Conservation (phyloP, 1,140 invertebrate genomes). For the Bombus cullumanus region DNA sequence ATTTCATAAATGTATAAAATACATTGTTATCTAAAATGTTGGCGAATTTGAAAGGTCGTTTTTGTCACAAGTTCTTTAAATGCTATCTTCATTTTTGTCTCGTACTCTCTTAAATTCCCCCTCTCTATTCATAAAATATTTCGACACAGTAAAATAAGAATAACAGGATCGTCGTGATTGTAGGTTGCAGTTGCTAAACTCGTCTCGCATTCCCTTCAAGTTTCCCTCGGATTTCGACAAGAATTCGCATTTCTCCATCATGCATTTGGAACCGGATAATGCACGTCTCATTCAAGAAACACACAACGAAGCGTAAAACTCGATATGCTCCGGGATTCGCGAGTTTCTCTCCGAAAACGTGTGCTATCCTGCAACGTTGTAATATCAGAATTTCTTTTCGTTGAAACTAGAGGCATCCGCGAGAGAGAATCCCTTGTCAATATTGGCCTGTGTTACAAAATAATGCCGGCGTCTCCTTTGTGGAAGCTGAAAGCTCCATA, state of each 20-base stretch:
- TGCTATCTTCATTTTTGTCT: neutral
- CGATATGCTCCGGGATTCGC: neutral
- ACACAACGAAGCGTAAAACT: constrained; percentile 16
- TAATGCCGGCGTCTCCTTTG: constrained; percentile 14
- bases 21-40: neutral
- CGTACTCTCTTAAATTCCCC: neutral
- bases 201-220: neutral
- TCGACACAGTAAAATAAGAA: neutral
- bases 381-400: constrained; percentile 32
- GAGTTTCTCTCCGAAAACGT: neutral
- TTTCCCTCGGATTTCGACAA: neutral
- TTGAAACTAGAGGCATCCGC: neutral
- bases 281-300: constrained; percentile 7
- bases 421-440: neutral
- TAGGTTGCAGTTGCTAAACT: neutral
- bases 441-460: constrained; percentile 21
- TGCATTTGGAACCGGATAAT: constrained; percentile 5
- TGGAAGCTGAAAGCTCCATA: neutral
- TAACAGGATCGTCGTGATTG: neutral
- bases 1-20: neutral
- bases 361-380: neutral
- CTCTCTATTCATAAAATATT: neutral
- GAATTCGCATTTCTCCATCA: neutral
- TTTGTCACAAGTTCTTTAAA: neutral
- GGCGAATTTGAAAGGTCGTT: neutral